A percentile compares a stretch with the other conserved stretches of the same genome.
phyloP scores from a whole-genome alignment of 1,140 invertebrate species.

The Bursaphelenchus mucronatus region DNA sequence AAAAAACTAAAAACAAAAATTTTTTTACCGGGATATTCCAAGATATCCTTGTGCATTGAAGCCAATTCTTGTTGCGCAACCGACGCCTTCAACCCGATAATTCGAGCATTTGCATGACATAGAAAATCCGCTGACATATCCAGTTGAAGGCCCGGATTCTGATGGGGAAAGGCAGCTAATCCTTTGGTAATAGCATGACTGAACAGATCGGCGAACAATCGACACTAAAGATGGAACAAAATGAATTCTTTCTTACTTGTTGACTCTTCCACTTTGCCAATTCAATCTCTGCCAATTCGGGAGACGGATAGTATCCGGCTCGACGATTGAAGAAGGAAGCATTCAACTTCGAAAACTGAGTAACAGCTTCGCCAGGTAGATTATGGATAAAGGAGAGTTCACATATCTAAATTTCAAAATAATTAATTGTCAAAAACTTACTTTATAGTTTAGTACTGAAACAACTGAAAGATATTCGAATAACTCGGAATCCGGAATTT shows the following conservation, averaged over 20 bases:
- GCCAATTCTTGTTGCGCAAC: background rate
- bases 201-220: conserved; percentile 43
- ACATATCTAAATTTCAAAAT: conserved; percentile 29
- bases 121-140: conserved; percentile 34
- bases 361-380: conserved; percentile 29
- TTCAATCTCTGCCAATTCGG: conserved; percentile 39
- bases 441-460: conserved; percentile 40
- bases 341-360: conserved; percentile 38
- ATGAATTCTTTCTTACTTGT: conserved; percentile 26
- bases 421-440: conserved; percentile 19
- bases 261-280: conserved; percentile 42
- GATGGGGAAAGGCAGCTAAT: conserved; percentile 41
- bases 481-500: conserved; percentile 32
- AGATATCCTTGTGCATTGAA: background rate
- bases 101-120: conserved; percentile 25
- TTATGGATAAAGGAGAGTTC: conserved; percentile 42
- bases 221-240: conserved; percentile 33
- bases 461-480: conserved; percentile 31
- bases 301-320: conserved; percentile 29
- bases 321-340: conserved; percentile 33
- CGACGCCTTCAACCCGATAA: conserved; percentile 18
- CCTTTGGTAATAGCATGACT: conserved; percentile 35
- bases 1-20: background rate
- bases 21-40: background rate
- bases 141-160: conserved; percentile 47